A percentile compares a stretch with the other conserved stretches of the same genome.
phyloP scores from a whole-genome alignment of 2,113 vertebrate species.

The Microcebus murinus region DNA sequence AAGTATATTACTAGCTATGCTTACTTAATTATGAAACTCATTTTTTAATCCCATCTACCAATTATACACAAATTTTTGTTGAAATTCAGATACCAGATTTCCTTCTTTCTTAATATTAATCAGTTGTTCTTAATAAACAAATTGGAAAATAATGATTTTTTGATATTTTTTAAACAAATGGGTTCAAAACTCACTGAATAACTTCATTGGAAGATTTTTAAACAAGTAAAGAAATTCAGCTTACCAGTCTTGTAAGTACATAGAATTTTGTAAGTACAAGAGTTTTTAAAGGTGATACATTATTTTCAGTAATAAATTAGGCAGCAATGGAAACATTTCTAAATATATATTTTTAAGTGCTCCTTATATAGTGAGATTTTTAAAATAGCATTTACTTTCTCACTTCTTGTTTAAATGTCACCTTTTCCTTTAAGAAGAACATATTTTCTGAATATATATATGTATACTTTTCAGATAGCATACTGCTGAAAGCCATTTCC shows the following conservation, averaged over 20 bases:
- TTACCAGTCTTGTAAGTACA: neutral
- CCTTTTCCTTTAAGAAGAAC: neutral
- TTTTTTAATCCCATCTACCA: neutral
- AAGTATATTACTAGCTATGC: neutral
- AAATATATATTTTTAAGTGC: constrained; percentile 31
- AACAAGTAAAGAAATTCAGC: neutral
- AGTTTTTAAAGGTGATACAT: neutral
- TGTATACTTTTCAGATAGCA: neutral
- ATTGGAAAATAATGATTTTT: neutral
- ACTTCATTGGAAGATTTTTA: constrained; percentile 29
- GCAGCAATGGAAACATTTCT: neutral
- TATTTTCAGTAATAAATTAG: constrained; percentile 48
- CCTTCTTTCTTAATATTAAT: neutral
- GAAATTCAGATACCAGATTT: constrained; percentile 14
- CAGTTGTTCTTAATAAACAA: neutral
- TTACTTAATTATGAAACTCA: constrained; percentile 6
- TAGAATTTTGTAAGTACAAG: neutral
- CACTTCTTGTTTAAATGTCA: constrained; percentile 35
- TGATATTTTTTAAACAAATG: neutral
- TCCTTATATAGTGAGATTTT: neutral
- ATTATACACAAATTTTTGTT: neutral
- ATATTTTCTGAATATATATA: neutral
- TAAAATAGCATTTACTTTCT: neutral
- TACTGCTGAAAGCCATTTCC: constrained; percentile 10
- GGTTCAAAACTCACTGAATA: neutral